Base-by-base conservation (phyloP, 2,113 vertebrate species). In the Paramisgurnus dabryanus region DNA sequence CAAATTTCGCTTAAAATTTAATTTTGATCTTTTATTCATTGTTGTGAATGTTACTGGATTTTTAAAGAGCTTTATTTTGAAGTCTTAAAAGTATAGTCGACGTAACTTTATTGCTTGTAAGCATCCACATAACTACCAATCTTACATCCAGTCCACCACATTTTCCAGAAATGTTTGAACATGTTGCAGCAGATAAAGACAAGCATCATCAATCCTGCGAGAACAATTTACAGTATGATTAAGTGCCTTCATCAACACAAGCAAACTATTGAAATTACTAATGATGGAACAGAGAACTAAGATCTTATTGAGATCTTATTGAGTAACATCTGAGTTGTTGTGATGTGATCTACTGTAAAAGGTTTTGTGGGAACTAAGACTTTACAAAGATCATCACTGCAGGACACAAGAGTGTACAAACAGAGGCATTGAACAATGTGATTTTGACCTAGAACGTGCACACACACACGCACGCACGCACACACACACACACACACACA, bases 391-490 rank as follows among this genome's bases (percentile, higher is more conserved):
- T 67, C 34, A 41, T 53, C n/a, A 66, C 60, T 70, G 65, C 66
- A 76, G 60, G 63, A 76, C 74, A 76, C 43, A 34, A 11, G n/a
- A n/a, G 34, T 39, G 53, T 17, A 58, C n/a, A 3, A 13, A 58
- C 10, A 67, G 45, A 78, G n/a, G 69, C 9, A 39, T 64, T 12
- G 49, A 50, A 71, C 57, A 79, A 74, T 34, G n/a, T 80, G 72
- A 71, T 80, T 76, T 55, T 76, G 45, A 76, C 74, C 74, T 53
- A 66, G 60, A 15, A 65, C 18, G 6, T 39, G 61, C 12, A 64
- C 39, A 67, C 60, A 82, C 45, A 69, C 81, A 60, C 49, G 53
- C 18, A 64, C 69, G 12, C 27, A 50, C 65, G 15, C 41, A 58
- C 50, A 15, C 41, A 27, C 60, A 45, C 69, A 11, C 34, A 12